phyloP scores from a whole-genome alignment of 2,113 vertebrate species.

The Gopherus evgoodei region DNA sequence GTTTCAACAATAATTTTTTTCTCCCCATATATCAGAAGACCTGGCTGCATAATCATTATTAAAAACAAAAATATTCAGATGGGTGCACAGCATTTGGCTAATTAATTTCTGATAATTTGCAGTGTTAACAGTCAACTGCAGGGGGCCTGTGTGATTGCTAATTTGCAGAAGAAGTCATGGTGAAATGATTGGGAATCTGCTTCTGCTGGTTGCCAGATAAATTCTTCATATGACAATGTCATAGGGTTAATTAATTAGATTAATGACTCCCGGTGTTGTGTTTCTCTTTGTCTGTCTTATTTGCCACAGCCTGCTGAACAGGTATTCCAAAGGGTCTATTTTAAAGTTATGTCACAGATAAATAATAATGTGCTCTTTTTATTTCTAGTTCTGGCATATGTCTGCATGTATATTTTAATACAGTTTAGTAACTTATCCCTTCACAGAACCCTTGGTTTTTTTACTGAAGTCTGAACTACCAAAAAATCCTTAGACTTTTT shows the following conservation, averaged over 20 bases:
- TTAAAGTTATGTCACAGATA: slow-evolving; percentile 35
- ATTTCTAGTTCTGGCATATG: background rate
- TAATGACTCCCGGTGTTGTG: slow-evolving; percentile 64
- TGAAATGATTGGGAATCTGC: slow-evolving; percentile 60
- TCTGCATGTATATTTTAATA: background rate
- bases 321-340: slow-evolving; percentile 35
- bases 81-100: slow-evolving; percentile 63
- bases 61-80: slow-evolving; percentile 68
- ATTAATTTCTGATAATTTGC: slow-evolving; percentile 73
- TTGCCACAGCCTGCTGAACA: slow-evolving; percentile 70
- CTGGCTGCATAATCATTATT: slow-evolving; percentile 59
- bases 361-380: background rate
- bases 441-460: background rate
- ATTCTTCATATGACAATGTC: slow-evolving; percentile 72
- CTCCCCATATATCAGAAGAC: slow-evolving; percentile 37
- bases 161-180: slow-evolving; percentile 56
- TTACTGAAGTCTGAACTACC: background rate
- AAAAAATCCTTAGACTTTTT: background rate
- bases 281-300: slow-evolving; percentile 68
- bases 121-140: slow-evolving; percentile 58
- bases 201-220: slow-evolving; percentile 75
- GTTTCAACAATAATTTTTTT: slow-evolving; percentile 20
- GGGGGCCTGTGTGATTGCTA: slow-evolving; percentile 37
- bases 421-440: background rate
- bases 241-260: slow-evolving; percentile 77